These are phyloP conservation scores for Amblyraja radiata DNA, from an alignment of 2,797 vertebrate species.

Conservation along the genomic window DNA sequence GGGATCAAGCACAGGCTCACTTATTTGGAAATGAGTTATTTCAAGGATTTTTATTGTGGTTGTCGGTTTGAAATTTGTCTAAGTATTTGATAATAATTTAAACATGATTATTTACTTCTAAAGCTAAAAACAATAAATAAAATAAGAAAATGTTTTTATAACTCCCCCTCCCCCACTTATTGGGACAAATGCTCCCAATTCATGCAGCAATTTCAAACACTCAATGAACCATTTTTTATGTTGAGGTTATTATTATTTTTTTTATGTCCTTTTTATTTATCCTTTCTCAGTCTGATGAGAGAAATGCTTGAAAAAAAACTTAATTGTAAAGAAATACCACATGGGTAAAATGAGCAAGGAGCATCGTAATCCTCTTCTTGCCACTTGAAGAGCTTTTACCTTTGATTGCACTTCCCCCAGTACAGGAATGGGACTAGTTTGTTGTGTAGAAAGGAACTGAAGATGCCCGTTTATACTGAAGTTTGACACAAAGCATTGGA, in stretches of 20 bases:
- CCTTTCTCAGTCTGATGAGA: not conserved
- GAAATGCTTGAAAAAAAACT: not conserved
- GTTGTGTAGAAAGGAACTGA: too few relatives aligned
- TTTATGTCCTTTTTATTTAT: not conserved
- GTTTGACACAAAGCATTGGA: too few relatives aligned
- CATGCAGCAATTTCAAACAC: not conserved
- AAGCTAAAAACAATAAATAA: not conserved
- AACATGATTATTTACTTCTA: not conserved
- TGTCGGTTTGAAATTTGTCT: not conserved
- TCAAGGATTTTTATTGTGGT: not conserved
- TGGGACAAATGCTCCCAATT: not conserved
- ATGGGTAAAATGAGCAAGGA: not conserved
- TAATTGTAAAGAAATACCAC: not conserved
- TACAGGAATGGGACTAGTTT: not conserved
- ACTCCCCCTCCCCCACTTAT: not conserved
- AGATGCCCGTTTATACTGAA: too few relatives aligned
- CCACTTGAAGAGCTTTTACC: not conserved
- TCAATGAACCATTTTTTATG: not conserved
- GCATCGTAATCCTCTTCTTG: not conserved
- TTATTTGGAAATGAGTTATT: not conserved
- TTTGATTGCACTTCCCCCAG: not conserved
- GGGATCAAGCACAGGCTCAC: not conserved
- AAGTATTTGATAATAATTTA: not conserved
- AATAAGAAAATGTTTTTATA: not conserved
- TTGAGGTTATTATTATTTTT: not conserved